A percentile compares a stretch with the other conserved stretches of the same genome.
Conservation (phyloP, 2,797 vertebrate species). For the Enteromius anoplus region DNA sequence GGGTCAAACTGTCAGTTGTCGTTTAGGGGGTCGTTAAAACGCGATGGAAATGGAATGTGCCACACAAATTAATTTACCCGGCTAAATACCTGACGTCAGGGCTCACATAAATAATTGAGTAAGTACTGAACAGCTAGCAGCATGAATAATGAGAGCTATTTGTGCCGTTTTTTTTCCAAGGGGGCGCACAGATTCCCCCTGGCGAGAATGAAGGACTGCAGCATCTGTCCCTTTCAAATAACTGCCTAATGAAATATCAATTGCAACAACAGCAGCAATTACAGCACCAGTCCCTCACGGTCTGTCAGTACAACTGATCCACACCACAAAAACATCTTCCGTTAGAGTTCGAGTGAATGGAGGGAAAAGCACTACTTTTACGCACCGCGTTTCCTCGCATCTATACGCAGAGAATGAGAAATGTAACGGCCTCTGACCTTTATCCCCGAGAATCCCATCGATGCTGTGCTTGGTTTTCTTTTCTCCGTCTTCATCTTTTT, state of each 20-base stretch:
- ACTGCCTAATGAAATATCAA: slow-evolving; percentile 30
- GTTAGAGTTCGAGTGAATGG: background rate
- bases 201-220: slow-evolving; percentile 44
- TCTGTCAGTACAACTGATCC: background rate
- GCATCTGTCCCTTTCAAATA: slow-evolving; percentile 43
- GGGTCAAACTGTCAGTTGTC: slow-evolving; percentile 89
- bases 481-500: slow-evolving; percentile 96
- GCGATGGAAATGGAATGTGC: slow-evolving; percentile 80
- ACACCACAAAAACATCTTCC: background rate
- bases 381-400: background rate
- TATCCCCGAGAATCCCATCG: slow-evolving; percentile 97
- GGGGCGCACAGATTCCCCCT: slow-evolving; percentile 68
- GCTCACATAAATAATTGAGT: slow-evolving; percentile 86
- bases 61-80: slow-evolving; percentile 93
- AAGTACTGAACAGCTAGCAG: slow-evolving; percentile 74
- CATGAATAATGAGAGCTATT: slow-evolving; percentile 65
- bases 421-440: slow-evolving; percentile 80
- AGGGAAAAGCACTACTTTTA: background rate
- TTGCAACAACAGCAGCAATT: slow-evolving; percentile 42
- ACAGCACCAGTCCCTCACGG: slow-evolving; percentile 29
- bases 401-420: background rate
- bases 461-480: slow-evolving; percentile 99
- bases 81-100: slow-evolving; percentile 76
- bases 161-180: slow-evolving; percentile 64
- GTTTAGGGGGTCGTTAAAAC: slow-evolving; percentile 89